Conservation (phyloP, 2,113 vertebrate genomes). For the Terrapene triunguis region DNA sequence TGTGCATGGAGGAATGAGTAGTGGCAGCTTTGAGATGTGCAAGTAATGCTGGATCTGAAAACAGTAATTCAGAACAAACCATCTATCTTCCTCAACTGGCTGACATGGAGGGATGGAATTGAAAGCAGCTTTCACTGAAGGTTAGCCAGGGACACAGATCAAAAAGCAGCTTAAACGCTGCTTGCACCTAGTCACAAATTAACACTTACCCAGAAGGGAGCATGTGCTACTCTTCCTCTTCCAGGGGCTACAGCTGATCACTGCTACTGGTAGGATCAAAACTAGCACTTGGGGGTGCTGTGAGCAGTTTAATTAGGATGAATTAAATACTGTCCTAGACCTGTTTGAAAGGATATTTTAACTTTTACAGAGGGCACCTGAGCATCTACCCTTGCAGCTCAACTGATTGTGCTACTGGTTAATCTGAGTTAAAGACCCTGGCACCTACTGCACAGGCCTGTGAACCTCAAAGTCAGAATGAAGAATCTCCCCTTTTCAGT, state of each 20-base stretch:
- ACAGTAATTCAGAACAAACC: not conserved
- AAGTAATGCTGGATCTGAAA: not conserved
- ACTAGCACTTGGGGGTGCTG: not conserved
- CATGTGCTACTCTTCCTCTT: not conserved
- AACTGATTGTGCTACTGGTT: fast-evolving
- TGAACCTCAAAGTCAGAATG: fast-evolving
- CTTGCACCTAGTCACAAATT: not conserved
- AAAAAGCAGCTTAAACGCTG: not conserved
- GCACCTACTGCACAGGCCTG: not conserved
- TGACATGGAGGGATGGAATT: not conserved
- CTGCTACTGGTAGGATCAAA: not conserved
- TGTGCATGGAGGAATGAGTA: fast-evolving
- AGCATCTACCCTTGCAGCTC: not conserved
- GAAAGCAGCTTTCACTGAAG: not conserved
- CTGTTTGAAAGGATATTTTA: not conserved
- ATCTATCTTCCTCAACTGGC: not conserved
- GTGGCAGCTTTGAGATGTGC: too few species aligned
- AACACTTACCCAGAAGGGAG: not conserved
- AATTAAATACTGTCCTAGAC: not conserved
- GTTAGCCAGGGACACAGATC: not conserved
- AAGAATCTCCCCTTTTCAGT: not conserved
- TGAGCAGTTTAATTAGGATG: not conserved
- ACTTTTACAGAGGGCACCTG: not conserved
- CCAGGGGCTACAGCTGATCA: not conserved
- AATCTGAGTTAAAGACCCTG: not conserved